These are phyloP conservation scores for Synergus gifuensis DNA, from an alignment of 2,888 invertebrate genomes.

Conservation along the genomic window DNA sequence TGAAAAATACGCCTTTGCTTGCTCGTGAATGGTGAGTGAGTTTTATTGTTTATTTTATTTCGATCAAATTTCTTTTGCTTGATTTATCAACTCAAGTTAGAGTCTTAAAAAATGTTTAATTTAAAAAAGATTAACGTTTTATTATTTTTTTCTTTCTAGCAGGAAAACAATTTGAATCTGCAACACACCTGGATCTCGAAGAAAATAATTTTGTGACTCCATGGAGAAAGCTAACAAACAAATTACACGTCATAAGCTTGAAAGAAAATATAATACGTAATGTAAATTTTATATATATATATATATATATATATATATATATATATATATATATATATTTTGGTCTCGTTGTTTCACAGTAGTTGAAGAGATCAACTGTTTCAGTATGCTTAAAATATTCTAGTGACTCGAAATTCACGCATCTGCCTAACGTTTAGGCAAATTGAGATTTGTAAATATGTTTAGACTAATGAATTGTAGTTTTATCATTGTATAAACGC, in stretches of 20 bases:
- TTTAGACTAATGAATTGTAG: constrained; percentile 51
- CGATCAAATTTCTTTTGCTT: not conserved
- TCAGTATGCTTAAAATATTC: constrained; percentile 48
- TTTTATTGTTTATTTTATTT: constrained; percentile 5
- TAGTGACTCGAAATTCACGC: constrained; percentile 49
- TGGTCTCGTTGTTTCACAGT: constrained; percentile 18
- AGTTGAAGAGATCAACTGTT: constrained; percentile 43
- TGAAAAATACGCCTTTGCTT: constrained; percentile 38
- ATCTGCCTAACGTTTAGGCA: constrained; percentile 52
- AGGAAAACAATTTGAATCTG: not conserved
- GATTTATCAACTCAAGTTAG: not conserved
- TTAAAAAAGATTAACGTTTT: not conserved
- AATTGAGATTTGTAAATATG: constrained; percentile 54
- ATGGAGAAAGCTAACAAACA: not conserved
- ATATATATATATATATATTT: not conserved
- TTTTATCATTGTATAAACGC: constrained; percentile 57
- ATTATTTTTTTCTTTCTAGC: not conserved
- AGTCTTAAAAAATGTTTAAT: not conserved
- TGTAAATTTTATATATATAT: not conserved
- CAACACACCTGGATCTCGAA: not conserved
- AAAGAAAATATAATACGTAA: constrained; percentile 4
- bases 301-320: no score
- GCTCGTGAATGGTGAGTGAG: constrained; percentile 22
- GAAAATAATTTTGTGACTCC: not conserved
- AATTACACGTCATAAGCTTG: constrained; percentile 9